Conservation (phyloP, 1,140 invertebrate genomes). For the Drosophila takahashii region DNA sequence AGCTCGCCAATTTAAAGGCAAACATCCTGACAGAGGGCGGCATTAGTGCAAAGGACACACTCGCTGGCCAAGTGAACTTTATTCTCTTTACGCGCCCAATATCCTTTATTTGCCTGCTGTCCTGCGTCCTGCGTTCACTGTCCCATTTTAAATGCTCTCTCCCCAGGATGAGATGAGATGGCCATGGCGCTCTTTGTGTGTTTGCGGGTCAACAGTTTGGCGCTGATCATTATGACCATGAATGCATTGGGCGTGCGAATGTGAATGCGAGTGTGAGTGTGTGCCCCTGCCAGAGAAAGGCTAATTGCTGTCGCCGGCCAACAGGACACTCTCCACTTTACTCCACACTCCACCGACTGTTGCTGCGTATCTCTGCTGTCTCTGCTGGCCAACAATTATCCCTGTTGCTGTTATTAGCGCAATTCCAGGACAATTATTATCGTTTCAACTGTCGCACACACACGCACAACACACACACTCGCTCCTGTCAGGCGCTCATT, state of each 20-base stretch:
- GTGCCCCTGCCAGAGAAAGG: constrained; percentile 36
- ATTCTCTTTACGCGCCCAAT: constrained; percentile 25
- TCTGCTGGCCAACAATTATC: constrained; percentile 59
- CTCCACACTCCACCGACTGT: constrained; percentile 25
- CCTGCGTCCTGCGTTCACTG: constrained; percentile 1
- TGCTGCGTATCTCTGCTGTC: constrained; percentile 18
- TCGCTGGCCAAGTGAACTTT: constrained; percentile 19
- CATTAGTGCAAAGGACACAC: constrained; percentile 7
- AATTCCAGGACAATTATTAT: constrained; percentile 71
- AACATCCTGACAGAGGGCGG: constrained; percentile 1
- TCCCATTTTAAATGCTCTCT: constrained; percentile 34
- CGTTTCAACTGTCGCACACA: constrained; percentile 42
- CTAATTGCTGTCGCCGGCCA: constrained; percentile 51
- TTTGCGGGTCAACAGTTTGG: constrained; percentile 58
- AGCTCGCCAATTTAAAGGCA: constrained; percentile 2
- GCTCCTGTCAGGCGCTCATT: constrained; percentile 7
- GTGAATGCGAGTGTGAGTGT: constrained; percentile 2
- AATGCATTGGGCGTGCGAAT: constrained; percentile 7
- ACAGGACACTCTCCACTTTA: constrained; percentile 19
- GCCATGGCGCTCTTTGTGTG: constrained; percentile 39
- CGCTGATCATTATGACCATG: constrained; percentile 46
- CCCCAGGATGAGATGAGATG: not conserved
- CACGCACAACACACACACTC: constrained; percentile 16
- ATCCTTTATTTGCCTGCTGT: constrained; percentile 34
- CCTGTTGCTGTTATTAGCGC: constrained; percentile 71